Percentiles rank a stretch among this genome's conserved stretches.
Evolutionary conservation across 2,797 vertebrate genomes (phyloP).

Genomic region (Eospalax fontanierii): DNA sequence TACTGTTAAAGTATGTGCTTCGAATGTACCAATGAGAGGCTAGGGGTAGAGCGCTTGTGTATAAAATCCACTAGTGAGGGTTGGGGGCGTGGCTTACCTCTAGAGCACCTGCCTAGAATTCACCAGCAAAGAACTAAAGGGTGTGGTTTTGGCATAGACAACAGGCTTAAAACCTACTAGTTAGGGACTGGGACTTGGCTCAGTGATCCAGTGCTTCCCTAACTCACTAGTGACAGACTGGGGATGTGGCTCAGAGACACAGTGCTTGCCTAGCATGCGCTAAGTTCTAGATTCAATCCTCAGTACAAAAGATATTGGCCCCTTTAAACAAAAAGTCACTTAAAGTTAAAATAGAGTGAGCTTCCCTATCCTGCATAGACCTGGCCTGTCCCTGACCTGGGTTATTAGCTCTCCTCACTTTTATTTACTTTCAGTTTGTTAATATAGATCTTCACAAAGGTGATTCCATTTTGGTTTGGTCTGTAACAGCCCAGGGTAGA

Average conservation of each 20-base stretch:
- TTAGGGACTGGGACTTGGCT: no score
- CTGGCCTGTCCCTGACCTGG: not conserved
- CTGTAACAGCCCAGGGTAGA: not conserved
- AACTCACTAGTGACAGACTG: not conserved
- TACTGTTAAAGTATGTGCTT: no score
- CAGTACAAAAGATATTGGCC: not conserved
- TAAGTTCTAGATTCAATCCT: not conserved
- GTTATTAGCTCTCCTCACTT: not conserved
- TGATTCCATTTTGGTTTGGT: not conserved
- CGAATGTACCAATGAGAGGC: no score
- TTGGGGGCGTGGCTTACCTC: no score
- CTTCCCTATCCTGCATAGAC: not conserved
- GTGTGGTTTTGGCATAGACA: no score
- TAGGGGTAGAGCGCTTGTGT: no score
- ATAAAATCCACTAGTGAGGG: no score
- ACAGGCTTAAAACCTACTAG: no score
- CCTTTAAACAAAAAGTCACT: conserved; percentile 18
- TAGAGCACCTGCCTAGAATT: no score
- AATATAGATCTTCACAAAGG: not conserved
- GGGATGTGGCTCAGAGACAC: not conserved
- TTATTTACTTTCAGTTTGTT: not conserved
- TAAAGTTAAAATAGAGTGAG: not conserved
- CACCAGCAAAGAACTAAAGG: no score
- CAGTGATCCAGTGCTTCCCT: not conserved
- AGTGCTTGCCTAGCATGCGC: no score